Base-by-base conservation (phyloP, 2,113 vertebrate genomes). In the Psettodes erumei region DNA sequence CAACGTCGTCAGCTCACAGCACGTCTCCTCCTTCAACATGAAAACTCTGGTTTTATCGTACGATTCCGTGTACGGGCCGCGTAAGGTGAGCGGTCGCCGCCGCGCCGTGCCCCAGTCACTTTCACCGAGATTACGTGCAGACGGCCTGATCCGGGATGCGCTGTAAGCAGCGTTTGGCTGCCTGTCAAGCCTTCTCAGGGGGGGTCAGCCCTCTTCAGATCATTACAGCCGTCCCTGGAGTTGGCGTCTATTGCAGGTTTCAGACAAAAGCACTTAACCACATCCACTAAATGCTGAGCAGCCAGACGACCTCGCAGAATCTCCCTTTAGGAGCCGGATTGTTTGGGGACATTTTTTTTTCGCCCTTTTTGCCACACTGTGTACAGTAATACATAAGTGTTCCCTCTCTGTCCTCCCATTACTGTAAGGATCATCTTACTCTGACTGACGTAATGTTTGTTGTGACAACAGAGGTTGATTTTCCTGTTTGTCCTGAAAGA, bases 181-280 rank as follows among this genome's bases (percentile, higher is more conserved):
- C 35, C 33, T 77, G 64, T 82, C 23, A 80, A 56, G 79, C 78
- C 77, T 16, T 61, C 75, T 81, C 54, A 30, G 23, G 55, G 73
- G 23, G 55, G 73, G 48, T 86, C 58, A 84, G 71, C 64, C 75
- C 71, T 75, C 79, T 74, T 84, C 70, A 69, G 70, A 85, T 81
- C 80, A 86, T 75, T 64, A 56, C 65, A 77, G 68, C 15, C 83
- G 51, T 37, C 15, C 8, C n/a, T 82, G 74, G 71, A 83, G 51
- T 77, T 53, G 12, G 58, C 60, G 72, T 53, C 0, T 79, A 21
- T 16, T 63, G 62, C 62, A 82, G 59, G 65, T 81, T 78, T 84
- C 55, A 63, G 60, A 47, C 28, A 2, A 54, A 87, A 75, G 60
- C 83, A 40, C 83, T 83, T 70, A 45, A 48, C 69, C 77, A 42